A percentile compares a stretch with the other conserved stretches of the same genome.
Evolutionary conservation across 2,113 vertebrate genomes (phyloP).

Genomic region (Balaenoptera acutorostrata): DNA sequence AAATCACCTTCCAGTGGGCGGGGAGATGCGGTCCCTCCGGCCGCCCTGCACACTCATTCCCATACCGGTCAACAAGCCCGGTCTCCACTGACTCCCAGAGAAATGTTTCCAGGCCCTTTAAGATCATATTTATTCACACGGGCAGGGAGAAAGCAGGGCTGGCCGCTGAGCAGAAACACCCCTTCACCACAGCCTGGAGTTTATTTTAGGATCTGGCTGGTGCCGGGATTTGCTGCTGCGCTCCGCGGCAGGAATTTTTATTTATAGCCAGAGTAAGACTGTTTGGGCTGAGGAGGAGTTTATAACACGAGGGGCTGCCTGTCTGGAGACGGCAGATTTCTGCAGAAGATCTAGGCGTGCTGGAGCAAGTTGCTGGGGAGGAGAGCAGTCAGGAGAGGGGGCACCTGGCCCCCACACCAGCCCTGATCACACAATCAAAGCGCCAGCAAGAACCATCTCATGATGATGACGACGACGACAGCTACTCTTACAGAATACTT

Average conservation of each 20-base stretch:
- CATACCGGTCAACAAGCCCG: rapidly evolving
- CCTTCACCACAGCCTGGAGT: not conserved
- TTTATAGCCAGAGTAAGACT: slow-evolving; percentile 41
- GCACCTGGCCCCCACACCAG: rapidly evolving
- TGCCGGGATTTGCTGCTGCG: not conserved
- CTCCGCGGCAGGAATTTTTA: slow-evolving; percentile 2
- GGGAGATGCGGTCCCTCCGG: slow-evolving; percentile 49
- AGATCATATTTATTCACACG: not conserved
- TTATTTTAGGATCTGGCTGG: slow-evolving; percentile 64
- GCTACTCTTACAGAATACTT: not conserved
- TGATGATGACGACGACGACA: not conserved
- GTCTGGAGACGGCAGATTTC: not conserved
- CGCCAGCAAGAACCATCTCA: not conserved
- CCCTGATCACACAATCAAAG: not conserved
- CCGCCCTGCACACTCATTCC: not conserved
- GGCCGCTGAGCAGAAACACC: not conserved
- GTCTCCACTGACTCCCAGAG: not conserved
- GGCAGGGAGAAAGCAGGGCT: not conserved
- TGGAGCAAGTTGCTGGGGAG: not conserved
- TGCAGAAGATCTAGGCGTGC: not conserved
- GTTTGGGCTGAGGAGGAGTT: not conserved
- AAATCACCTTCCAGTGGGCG: slow-evolving; percentile 33
- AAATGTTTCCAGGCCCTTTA: not conserved
- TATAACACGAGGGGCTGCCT: not conserved
- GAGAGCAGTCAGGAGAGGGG: not conserved